Evolutionary conservation across 2,888 invertebrate genomes (phyloP).

Genomic region (Luffia ferchaultella): DNA sequence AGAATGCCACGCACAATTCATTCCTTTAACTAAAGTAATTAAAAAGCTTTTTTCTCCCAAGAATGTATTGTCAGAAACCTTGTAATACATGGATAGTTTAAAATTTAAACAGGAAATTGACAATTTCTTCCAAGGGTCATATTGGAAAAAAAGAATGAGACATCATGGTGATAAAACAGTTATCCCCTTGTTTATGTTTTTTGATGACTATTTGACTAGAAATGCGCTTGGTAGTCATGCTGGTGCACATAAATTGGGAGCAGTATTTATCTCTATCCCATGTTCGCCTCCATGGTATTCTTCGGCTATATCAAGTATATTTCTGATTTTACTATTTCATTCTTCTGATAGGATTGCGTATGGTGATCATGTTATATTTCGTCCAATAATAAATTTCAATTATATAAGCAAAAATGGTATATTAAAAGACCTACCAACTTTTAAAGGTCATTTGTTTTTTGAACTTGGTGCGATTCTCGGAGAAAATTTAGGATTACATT

Average conservation of each 20-base stretch:
- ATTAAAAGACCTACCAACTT: conserved; percentile 1
- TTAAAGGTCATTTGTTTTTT: conserved; percentile 10
- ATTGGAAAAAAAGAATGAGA: not conserved
- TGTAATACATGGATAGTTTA: not conserved
- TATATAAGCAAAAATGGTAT: conserved; percentile 5
- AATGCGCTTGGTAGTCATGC: conserved; percentile 8
- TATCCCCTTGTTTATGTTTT: conserved; percentile 7
- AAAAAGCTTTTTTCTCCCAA: not conserved
- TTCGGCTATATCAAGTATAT: conserved; percentile 9
- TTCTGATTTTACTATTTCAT: conserved; percentile 6
- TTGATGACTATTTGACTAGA: conserved; percentile 11
- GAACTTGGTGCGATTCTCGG: conserved; percentile 12
- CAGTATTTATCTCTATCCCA: conserved; percentile 8
- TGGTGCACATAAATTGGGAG: conserved; percentile 10
- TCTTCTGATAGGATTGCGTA: conserved; percentile 8
- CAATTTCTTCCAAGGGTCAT: conserved; percentile 2
- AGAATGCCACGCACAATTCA: not conserved
- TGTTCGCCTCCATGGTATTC: conserved; percentile 8
- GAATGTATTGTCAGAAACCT: conserved; percentile 1
- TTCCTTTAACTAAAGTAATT: conserved; percentile 1
- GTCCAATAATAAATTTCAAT: conserved; percentile 5
- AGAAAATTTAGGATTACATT: conserved; percentile 15
- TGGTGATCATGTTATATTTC: conserved; percentile 9
- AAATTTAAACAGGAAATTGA: not conserved
- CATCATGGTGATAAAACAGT: not conserved